A percentile compares a stretch with the other conserved stretches of the same genome.
Evolutionary conservation across 2,113 vertebrate genomes (phyloP).

Genomic region (Promerops cafer): DNA sequence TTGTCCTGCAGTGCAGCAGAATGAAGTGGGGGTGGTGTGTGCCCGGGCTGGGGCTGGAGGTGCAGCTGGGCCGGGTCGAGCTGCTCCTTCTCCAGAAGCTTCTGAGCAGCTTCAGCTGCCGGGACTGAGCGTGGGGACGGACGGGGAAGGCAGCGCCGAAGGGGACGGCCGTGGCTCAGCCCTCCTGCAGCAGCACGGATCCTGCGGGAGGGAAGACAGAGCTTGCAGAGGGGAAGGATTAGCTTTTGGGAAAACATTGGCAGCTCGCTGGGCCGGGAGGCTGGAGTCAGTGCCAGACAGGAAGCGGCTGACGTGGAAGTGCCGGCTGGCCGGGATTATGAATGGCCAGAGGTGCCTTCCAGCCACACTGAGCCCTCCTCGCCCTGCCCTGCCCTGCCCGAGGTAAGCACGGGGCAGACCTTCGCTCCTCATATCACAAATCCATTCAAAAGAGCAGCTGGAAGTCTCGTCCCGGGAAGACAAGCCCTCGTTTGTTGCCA

Average conservation of each 20-base stretch:
- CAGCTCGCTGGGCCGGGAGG: neutral
- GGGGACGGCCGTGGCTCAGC: rapidly evolving
- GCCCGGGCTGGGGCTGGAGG: neutral
- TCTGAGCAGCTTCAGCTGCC: neutral
- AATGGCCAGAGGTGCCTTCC: neutral
- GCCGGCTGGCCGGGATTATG: neutral
- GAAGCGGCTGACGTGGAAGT: constrained; percentile 34
- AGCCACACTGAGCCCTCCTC: neutral
- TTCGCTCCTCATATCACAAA: rapidly evolving
- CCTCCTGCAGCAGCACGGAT: neutral
- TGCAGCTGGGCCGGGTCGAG: neutral
- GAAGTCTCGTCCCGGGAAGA: rapidly evolving
- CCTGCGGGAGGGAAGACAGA: neutral
- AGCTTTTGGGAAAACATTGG: neutral
- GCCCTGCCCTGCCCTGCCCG: neutral
- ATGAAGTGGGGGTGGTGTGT: neutral
- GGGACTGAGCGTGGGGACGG: rapidly evolving
- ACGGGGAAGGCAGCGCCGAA: rapidly evolving
- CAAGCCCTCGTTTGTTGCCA: neutral
- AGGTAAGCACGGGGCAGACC: neutral
- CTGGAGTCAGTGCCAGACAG: neutral
- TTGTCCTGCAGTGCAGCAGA: neutral
- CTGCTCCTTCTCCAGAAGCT: neutral
- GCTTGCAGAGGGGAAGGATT: neutral
- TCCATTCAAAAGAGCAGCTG: neutral